A percentile compares a stretch with the other conserved stretches of the same genome.
Evolutionary conservation across 2,888 invertebrate species (phyloP).

Genomic region (Volucella bombylans): DNA sequence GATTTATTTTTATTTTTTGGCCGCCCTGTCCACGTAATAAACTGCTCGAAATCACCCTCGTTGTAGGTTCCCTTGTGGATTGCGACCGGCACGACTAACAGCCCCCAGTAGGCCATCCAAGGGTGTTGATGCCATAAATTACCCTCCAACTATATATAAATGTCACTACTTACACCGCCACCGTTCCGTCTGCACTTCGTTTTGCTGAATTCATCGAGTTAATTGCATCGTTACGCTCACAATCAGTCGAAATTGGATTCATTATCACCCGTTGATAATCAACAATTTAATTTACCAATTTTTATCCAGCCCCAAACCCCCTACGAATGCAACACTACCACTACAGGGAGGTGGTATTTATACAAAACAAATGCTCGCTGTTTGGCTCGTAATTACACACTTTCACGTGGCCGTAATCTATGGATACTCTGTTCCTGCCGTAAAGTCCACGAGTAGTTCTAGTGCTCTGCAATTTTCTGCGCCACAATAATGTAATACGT

Average conservation of each 20-base stretch:
- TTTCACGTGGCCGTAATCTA: constrained; percentile 20
- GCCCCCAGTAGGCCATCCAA: no score
- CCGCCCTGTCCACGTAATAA: no score
- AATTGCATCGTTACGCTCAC: constrained; percentile 66
- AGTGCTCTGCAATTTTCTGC: neutral
- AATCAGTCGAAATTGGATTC: constrained; percentile 65
- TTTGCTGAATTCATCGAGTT: constrained; percentile 55
- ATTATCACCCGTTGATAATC: constrained; percentile 70
- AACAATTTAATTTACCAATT: constrained; percentile 67
- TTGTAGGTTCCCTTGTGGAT: no score
- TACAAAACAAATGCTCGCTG: constrained; percentile 14
- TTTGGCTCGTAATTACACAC: constrained; percentile 30
- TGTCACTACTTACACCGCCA: neutral
- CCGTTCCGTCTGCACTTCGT: constrained; percentile 28
- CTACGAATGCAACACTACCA: neutral
- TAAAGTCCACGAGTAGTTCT: no score
- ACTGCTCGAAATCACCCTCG: no score
- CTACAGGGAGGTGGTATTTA: neutral
- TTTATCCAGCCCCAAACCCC: neutral
- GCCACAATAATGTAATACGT: constrained; percentile 30
- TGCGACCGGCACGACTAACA: no score
- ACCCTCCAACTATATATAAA: neutral
- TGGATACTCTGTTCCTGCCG: no score
- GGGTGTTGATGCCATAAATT: constrained; percentile 14
- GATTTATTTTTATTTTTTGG: no score